Evolutionary conservation across 35 echinoderm and acorn worm genomes (phyloP).

Genomic region (Lytechinus variegatus): DNA sequence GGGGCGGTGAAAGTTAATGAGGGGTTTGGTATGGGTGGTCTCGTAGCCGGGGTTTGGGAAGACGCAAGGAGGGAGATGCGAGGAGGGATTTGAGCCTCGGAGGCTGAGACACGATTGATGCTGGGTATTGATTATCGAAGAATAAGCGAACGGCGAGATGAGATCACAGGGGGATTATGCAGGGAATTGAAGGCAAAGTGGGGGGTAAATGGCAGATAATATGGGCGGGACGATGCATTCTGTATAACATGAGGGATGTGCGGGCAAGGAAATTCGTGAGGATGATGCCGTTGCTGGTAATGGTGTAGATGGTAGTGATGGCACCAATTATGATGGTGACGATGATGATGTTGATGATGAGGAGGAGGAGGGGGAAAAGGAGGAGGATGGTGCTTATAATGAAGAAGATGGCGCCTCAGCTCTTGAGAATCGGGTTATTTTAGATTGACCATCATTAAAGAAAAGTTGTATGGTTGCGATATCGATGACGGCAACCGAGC

Average conservation of each 20-base stretch:
- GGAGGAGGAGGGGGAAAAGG: not conserved
- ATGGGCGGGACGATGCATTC: not conserved
- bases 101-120: not conserved
- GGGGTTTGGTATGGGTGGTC: not conserved
- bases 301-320: not conserved
- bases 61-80: not conserved
- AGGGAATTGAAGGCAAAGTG: not conserved
- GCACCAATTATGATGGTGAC: no score
- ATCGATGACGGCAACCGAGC: no score
- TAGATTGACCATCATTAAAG: no score
- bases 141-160: not conserved
- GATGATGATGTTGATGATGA: no score
- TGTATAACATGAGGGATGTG: not conserved
- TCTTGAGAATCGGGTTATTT: no score
- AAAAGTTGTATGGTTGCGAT: not conserved
- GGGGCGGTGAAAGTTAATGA: not conserved
- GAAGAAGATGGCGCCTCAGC: not conserved
- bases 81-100: not conserved
- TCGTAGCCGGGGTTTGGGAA: not conserved
- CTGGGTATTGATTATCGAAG: not conserved
- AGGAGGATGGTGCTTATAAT: not conserved
- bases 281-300: not conserved
- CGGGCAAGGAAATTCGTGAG: not conserved
- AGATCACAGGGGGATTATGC: not conserved
- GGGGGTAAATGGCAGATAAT: not conserved